Evolutionary conservation across 2,113 vertebrate species (phyloP).

Genomic region (Oplegnathus fasciatus): DNA sequence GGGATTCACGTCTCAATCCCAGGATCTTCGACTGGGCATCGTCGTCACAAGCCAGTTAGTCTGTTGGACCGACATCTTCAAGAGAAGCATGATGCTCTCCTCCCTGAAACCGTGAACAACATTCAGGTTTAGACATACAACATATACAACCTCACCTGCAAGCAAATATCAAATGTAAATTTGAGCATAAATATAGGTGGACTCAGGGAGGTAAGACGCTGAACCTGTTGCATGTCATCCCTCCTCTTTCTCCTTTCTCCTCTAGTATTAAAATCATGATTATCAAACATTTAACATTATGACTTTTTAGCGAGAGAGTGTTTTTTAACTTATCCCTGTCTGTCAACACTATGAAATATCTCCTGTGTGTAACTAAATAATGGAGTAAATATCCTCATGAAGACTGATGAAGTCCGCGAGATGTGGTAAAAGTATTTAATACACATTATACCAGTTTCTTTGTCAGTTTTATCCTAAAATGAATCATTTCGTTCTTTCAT

Average conservation of each 20-base stretch:
- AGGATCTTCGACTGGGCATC: constrained; percentile 86
- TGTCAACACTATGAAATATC: neutral
- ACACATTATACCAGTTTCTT: too few relatives aligned
- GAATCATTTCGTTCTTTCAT: neutral
- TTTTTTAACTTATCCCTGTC: neutral
- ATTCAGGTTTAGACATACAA: neutral
- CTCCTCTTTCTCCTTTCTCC: neutral
- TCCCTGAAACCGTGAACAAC: constrained; percentile 74
- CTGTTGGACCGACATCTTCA: constrained; percentile 79
- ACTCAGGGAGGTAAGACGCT: neutral
- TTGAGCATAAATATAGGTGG: neutral
- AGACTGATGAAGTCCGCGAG: neutral
- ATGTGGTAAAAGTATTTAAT: constrained; percentile 7
- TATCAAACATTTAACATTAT: neutral
- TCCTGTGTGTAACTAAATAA: neutral
- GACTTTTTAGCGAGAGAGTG: too few relatives aligned
- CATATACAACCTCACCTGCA: neutral
- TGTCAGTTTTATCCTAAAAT: neutral
- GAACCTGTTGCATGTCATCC: constrained; percentile 28
- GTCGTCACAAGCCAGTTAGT: constrained; percentile 81
- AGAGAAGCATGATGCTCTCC: constrained; percentile 65
- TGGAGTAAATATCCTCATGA: neutral
- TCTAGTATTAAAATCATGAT: neutral
- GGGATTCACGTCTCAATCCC: constrained; percentile 85
- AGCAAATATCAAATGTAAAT: neutral